phyloP scores from a whole-genome alignment of 2,888 invertebrate species.

The Eristalis intricaria region DNA sequence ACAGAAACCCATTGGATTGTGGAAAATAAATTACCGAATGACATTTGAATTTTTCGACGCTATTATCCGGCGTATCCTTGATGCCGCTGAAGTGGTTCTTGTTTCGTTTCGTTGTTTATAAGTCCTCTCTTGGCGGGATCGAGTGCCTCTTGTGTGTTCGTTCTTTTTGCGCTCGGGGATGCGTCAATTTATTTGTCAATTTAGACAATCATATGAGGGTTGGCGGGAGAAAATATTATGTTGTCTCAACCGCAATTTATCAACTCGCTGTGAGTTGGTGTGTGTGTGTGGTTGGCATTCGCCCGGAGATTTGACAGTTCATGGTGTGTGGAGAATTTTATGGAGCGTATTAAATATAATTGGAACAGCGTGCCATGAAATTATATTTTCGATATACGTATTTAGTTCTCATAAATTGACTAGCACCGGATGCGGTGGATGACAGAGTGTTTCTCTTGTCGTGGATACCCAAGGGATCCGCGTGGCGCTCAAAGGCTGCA shows the following conservation, averaged over 20 bases:
- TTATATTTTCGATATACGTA: constrained; percentile 37
- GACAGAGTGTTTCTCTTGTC: background rate
- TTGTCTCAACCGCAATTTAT: constrained; percentile 62
- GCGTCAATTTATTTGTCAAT: constrained; percentile 70
- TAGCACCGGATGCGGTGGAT: background rate
- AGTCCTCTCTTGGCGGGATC: constrained; percentile 29
- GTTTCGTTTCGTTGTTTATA: constrained; percentile 25
- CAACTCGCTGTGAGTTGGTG: constrained; percentile 6
- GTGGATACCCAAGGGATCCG: background rate
- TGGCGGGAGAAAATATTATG: constrained; percentile 37
- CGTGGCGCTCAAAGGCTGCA: background rate
- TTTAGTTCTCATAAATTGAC: constrained; percentile 5
- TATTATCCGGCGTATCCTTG: constrained; percentile 41
- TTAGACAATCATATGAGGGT: constrained; percentile 54
- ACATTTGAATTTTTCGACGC: constrained; percentile 64
- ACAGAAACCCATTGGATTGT: constrained; percentile 49
- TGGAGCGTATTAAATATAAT: constrained; percentile 65
- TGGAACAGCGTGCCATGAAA: constrained; percentile 52
- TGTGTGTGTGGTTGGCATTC: background rate
- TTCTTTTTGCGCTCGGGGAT: constrained; percentile 47
- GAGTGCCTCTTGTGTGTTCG: constrained; percentile 4
- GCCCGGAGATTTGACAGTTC: constrained; percentile 56
- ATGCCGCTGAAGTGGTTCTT: background rate
- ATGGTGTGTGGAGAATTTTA: constrained; percentile 58
- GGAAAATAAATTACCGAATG: constrained; percentile 65